Percentiles rank a stretch among this genome's conserved stretches.
Evolutionary conservation across 1,140 invertebrate genomes (phyloP).

Genomic region (Anastrepha obliqua): DNA sequence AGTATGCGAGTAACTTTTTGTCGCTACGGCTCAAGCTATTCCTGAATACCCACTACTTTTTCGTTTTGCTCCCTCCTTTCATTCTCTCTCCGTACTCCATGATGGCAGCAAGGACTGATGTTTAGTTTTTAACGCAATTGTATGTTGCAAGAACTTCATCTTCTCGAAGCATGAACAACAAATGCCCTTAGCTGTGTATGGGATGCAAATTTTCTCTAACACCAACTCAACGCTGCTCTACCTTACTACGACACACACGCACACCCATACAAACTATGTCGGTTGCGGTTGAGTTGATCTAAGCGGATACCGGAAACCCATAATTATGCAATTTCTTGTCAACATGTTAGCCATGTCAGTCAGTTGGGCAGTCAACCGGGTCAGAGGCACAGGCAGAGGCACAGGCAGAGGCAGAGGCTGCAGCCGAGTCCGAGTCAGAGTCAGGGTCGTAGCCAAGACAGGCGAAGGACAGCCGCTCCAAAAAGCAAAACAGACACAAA

Average conservation of each 20-base stretch:
- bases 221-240: neutral
- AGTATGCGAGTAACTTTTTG: neutral
- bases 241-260: neutral
- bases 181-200: neutral
- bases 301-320: slow-evolving; percentile 71
- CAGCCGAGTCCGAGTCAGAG: neutral
- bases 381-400: neutral
- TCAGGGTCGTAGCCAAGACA: no score
- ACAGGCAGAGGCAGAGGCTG: neutral
- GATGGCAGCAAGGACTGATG: neutral
- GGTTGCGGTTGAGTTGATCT: slow-evolving; percentile 71
- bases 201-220: neutral
- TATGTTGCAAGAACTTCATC: slow-evolving; percentile 51
- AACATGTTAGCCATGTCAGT: slow-evolving; percentile 64
- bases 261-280: neutral
- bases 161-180: slow-evolving; percentile 28
- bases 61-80: neutral
- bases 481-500: neutral
- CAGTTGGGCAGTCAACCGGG: slow-evolving; percentile 26
- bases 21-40: neutral
- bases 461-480: no score
- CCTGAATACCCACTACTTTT: neutral
- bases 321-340: slow-evolving; percentile 74
- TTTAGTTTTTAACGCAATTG: slow-evolving; percentile 46
- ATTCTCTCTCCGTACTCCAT: neutral